These are phyloP conservation scores for Wiebesia pumilae DNA, from an alignment of 1,140 invertebrate genomes.

Conservation along the genomic window DNA sequence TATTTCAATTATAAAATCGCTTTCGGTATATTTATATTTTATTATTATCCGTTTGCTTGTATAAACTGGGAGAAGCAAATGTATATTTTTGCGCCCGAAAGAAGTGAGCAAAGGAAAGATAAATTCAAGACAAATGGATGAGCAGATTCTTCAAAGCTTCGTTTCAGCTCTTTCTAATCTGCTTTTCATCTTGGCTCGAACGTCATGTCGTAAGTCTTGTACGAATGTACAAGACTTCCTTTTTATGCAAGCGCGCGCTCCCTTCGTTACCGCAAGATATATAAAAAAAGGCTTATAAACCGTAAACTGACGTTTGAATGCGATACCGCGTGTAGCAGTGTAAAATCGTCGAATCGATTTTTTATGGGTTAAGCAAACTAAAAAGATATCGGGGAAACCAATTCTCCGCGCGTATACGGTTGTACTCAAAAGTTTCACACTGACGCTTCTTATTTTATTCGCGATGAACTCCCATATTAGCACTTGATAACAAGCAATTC, in stretches of 20 bases:
- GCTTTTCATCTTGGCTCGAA: background rate
- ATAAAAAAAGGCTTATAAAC: conserved; percentile 20
- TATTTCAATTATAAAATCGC: background rate
- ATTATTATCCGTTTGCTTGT: no score
- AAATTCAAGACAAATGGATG: background rate
- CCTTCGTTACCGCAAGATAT: conserved; percentile 25
- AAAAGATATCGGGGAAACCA: background rate
- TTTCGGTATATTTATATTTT: no score
- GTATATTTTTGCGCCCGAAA: background rate
- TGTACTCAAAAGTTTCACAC: background rate
- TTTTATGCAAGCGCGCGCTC: background rate
- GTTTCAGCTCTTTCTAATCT: background rate
- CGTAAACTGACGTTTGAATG: conserved; percentile 45
- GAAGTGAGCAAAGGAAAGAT: background rate
- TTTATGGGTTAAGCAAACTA: conserved; percentile 3
- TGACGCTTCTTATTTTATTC: background rate
- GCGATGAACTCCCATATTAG: background rate
- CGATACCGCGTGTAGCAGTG: conserved; percentile 14
- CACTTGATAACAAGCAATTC: background rate
- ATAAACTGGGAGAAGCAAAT: no score
- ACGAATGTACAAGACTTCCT: background rate
- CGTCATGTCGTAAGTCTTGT: background rate
- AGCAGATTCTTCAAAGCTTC: background rate
- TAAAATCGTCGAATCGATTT: conserved; percentile 21
- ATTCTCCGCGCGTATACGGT: background rate